Conservation (phyloP, 2,113 vertebrate species). For the Ascaphus truei region DNA sequence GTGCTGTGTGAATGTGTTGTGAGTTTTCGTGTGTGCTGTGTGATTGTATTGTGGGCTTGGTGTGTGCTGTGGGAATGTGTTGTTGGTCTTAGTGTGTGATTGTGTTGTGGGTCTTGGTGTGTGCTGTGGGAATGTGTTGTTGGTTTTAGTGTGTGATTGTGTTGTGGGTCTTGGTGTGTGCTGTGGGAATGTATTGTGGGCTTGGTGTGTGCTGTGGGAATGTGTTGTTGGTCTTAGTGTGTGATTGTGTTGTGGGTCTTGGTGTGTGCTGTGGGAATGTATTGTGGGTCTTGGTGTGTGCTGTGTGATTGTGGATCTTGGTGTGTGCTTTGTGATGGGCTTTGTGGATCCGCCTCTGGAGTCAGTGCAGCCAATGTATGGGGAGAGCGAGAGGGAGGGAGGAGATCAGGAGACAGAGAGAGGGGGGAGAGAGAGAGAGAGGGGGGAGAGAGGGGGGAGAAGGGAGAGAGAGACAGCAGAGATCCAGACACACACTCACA, state of each 20-base stretch:
- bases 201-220: not conserved
- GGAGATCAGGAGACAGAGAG: constrained; percentile 15
- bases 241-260: not conserved
- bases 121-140: not conserved
- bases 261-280: not conserved
- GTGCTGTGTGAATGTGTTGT: not conserved
- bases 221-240: not conserved
- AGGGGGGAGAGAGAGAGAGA: not conserved
- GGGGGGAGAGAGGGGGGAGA: not conserved
- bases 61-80: no score
- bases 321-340: not conserved
- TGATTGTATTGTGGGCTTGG: not conserved
- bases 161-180: not conserved
- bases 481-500: not conserved
- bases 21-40: not conserved
- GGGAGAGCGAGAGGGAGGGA: not conserved
- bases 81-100: not conserved
- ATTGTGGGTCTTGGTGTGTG: not conserved
- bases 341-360: not conserved
- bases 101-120: not conserved
- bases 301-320: not conserved
- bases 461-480: not conserved
- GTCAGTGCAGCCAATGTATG: constrained; percentile 5
- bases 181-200: no score
- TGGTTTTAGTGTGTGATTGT: no score